Evolutionary conservation across 2,888 invertebrate genomes (phyloP), one percentile per base, ranked within the genome.

Genomic region (Podotricha telesiphe): DNA sequence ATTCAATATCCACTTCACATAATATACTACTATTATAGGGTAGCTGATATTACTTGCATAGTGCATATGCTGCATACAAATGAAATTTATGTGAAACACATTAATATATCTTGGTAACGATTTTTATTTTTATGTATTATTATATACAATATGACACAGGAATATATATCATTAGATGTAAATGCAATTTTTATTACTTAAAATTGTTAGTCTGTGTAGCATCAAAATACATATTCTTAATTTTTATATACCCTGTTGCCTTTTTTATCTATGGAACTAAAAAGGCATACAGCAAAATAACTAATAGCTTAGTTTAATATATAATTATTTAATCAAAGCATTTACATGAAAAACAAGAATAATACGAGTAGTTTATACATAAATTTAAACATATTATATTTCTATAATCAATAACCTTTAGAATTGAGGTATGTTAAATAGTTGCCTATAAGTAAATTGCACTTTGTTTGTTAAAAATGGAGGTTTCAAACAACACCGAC

Each of bases 401-500:
- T 22, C 11, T 45, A 22, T 22, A 17, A 22, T 10, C 15, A 45
- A n/a, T 42, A 45, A 42, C 17, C 11, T 34, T 17, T 10, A 37
- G 17, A 34, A 17, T 55, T 37, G 17, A 34, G 55, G 34, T 34
- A 55, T 55, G 55, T 17, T 55, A 1, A 55, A 59, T 28, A 45
- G 10, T 45, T 42, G n/a, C 11, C 22, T 45, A n/a, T 59, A 22
- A 59, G 6, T 59, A 59, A n/a, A 28, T 45, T 15, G 17, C n/a
- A 45, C 42, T 59, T 59, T 59, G 42, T 28, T 40, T 28, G 66
- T 69, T 67, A 63, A 86, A 87, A 86, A 93, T 93, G 93, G 93
- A 93, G 88, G 88, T 85, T 75, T 91, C 92, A 58, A 92, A 89
- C 82, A 93, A 93, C 79, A 91, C 93, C 73, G 95, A 95, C 88